Percentiles rank a stretch among this genome's conserved stretches.
phyloP scores from a whole-genome alignment of 2,113 vertebrate species.

The Rhinoderma darwinii region DNA sequence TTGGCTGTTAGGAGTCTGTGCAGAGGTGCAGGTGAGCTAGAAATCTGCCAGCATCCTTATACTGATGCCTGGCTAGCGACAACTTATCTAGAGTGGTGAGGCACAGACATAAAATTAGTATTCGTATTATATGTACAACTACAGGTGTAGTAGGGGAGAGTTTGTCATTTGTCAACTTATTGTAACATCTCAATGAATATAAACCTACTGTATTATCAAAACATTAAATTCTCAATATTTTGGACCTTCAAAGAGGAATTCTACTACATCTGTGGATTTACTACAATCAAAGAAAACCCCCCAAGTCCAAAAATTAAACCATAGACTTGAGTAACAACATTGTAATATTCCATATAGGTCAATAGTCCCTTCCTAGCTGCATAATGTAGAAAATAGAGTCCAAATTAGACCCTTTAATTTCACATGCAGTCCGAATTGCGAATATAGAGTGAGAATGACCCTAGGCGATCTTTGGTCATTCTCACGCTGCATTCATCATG shows the following conservation, averaged over 20 bases:
- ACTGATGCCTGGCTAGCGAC: background rate
- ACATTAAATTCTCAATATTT: background rate
- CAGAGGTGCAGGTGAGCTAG: constrained; percentile 3
- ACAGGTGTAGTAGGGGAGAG: background rate
- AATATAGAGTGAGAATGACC: background rate
- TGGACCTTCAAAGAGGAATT: background rate
- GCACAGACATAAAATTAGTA: background rate
- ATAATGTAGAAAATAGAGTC: background rate
- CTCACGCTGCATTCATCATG: background rate
- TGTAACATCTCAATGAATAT: background rate
- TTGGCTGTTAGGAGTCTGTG: constrained; percentile 7
- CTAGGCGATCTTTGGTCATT: background rate
- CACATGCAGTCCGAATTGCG: background rate
- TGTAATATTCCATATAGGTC: background rate
- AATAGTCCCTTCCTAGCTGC: background rate
- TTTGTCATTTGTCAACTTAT: background rate
- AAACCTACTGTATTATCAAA: background rate
- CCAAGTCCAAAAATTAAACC: background rate
- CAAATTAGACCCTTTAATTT: background rate
- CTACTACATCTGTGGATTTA: background rate
- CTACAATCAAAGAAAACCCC: background rate
- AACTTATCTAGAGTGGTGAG: background rate
- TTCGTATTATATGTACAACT: background rate
- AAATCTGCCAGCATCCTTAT: background rate
- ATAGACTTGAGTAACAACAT: background rate